phyloP scores from a whole-genome alignment of 2,888 invertebrate genomes.

The Lepas anatifera region DNA sequence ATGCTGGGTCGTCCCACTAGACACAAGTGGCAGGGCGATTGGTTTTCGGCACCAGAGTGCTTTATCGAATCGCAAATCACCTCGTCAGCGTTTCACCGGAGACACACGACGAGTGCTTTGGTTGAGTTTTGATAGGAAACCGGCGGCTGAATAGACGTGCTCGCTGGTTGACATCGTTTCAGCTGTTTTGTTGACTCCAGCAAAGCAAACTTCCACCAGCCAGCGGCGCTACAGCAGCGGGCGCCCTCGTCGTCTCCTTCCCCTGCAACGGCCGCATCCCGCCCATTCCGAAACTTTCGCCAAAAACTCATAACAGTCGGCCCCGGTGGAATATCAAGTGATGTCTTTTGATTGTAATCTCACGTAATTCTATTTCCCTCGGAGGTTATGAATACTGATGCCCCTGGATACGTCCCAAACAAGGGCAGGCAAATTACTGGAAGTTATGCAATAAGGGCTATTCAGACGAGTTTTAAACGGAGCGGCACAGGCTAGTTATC shows the following conservation, averaged over 20 bases:
- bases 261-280: no score
- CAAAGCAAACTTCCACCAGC: no score
- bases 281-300: no score
- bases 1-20: no score
- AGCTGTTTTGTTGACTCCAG: no score
- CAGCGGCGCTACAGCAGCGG: background rate
- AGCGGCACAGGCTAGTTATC: background rate
- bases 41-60: no score
- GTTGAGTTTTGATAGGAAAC: no score
- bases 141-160: background rate
- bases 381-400: slow-evolving; percentile 10
- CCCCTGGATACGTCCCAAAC: background rate
- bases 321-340: slow-evolving; percentile 7
- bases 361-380: background rate
- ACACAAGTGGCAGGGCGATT: no score
- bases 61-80: no score
- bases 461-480: slow-evolving; percentile 3
- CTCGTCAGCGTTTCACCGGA: no score
- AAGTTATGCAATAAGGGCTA: slow-evolving; percentile 10
- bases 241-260: background rate
- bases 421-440: slow-evolving; percentile 7
- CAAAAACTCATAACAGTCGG: background rate
- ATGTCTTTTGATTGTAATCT: slow-evolving; percentile 12
- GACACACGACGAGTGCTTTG: no score
- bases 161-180: background rate